Evolutionary conservation across 2,888 invertebrate species (phyloP).

Genomic region (Apantesis nais): DNA sequence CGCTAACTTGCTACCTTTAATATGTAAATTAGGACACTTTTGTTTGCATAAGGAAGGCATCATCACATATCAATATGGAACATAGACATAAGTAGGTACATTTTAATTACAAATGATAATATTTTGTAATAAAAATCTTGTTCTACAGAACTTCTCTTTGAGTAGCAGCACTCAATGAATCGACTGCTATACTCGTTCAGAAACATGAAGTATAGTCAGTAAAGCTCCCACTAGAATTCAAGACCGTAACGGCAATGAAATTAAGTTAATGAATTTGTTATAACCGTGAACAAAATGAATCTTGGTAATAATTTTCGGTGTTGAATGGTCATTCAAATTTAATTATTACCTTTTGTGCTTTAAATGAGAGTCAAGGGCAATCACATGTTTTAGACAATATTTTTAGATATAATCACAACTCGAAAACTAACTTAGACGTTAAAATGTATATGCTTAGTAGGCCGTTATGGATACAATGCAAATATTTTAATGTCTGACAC

Average conservation of each 20-base stretch:
- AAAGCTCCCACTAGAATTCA: constrained; percentile 7
- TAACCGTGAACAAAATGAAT: constrained; percentile 14
- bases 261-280: constrained; percentile 12
- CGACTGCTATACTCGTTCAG: background rate
- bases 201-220: background rate
- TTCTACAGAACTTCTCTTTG: constrained; percentile 1
- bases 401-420: constrained; percentile 19
- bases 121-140: background rate
- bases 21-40: constrained; percentile 28
- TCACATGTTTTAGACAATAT: constrained; percentile 14
- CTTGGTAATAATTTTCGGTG: constrained; percentile 13
- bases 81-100: background rate
- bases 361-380: constrained; percentile 29
- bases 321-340: constrained; percentile 17
- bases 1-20: constrained; percentile 11
- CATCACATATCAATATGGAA: constrained; percentile 3
- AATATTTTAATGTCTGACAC: constrained; percentile 56
- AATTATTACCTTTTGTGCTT: constrained; percentile 25
- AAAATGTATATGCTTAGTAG: constrained; percentile 17
- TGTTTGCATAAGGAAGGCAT: constrained; percentile 13
- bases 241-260: constrained; percentile 7
- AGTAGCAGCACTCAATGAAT: background rate
- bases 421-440: background rate
- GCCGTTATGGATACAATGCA: constrained; percentile 37
- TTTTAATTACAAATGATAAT: constrained; percentile 10